Percentiles rank a stretch among this genome's conserved stretches.
Conservation (phyloP, 2,113 vertebrate species). For the Willisornis vidua region DNA sequence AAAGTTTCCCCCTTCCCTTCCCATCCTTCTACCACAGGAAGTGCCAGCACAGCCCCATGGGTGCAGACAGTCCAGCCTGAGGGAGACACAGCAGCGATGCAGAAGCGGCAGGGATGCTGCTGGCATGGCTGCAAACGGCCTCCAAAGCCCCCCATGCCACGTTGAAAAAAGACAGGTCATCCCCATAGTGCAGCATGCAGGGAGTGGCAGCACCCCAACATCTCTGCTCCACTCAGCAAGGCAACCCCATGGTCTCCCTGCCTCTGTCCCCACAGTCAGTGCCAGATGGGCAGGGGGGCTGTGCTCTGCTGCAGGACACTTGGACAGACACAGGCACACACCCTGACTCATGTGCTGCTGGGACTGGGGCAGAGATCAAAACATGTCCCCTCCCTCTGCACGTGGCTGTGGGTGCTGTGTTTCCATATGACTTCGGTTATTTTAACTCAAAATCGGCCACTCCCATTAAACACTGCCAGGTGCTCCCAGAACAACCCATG, state of each 20-base stretch:
- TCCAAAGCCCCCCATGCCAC: neutral
- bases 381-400: neutral
- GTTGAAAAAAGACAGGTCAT: neutral
- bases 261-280: accelerated
- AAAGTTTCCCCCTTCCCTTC: conserved; percentile 36
- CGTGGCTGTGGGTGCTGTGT: accelerated
- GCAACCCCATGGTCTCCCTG: neutral
- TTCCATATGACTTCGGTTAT: accelerated
- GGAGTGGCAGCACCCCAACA: neutral
- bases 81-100: accelerated
- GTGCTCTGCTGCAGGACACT: accelerated
- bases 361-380: neutral
- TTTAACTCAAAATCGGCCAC: accelerated
- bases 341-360: neutral
- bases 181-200: accelerated
- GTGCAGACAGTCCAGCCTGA: accelerated
- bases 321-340: neutral
- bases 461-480: neutral
- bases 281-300: accelerated
- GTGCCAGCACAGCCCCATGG: neutral
- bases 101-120: neutral
- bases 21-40: neutral
- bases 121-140: accelerated
- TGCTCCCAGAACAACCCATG: conserved; percentile 15
- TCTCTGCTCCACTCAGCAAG: accelerated